Base-by-base conservation (phyloP, 1,140 invertebrate species). In the Aphis craccivora region DNA sequence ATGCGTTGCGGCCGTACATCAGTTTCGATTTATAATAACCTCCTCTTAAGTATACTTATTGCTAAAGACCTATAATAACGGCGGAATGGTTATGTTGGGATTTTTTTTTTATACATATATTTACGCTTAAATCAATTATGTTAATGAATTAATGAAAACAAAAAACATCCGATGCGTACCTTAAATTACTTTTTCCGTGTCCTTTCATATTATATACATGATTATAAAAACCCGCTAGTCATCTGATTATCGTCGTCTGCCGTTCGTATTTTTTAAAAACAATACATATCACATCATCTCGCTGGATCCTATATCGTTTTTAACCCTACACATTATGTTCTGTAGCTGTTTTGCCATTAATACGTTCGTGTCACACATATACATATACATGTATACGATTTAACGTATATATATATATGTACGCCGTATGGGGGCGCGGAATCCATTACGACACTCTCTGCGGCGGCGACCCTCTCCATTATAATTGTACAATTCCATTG, bases 391-490 rank as follows among this genome's bases (percentile, higher is more conserved):
- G n/a, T 67, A 67, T 67, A 67, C 23, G 14, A 76, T n/a, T 76
- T 76, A 76, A 76, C 60, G 14, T 14, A 5, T 60, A 55, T 55
- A 55, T 55, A 55, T 14, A 48, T 40, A 3, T 40, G 37, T 53
- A 76, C 60, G n/a, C 9, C n/a, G 60, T 76, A 14, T n/a, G 60
- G n/a, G 37, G 83, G 37, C 83, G 83, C 83, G 83, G 60, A 76
- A 76, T 76, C 37, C 83, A 83, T 83, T 83, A 83, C 81, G 20
- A 20, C 81, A 37, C 43, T 45, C 84, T 45, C 86, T 86, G 84
- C 86, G 45, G 40, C 45, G 45, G 25, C 45, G 86, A n/a, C 86
- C 40, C 43, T 30, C 23, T 45, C 86, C 40, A 18, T 40, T 84
- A 40, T 40, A 83, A 23, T 40, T 40, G n/a, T 83, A 11, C 81